Evolutionary conservation across 1,140 invertebrate genomes (phyloP), one percentile per base, ranked within the genome.

Genomic region (Patella vulgata): DNA sequence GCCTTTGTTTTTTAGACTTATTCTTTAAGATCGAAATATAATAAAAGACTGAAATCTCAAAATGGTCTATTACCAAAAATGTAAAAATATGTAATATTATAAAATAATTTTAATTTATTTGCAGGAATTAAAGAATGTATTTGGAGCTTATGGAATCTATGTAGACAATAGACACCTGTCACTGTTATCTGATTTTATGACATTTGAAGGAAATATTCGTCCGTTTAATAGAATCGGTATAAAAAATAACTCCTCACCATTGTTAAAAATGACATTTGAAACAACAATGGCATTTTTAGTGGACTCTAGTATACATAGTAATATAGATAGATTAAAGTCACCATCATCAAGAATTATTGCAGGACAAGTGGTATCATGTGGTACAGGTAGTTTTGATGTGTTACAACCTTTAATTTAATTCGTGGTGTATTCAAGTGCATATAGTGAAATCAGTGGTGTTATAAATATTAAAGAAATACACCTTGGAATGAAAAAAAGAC

Each of bases 221-320:
- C 93, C 96, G 0, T 90, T 99, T 80, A 99, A 92, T 83, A 87
- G 97, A 30, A 90, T 89, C 77, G 94, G 94, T 6, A 95, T 99
- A 88, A 90, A 92, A 70, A 89, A 89, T 25, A 93, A 90, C 40
- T 87, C 93, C 0, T 99, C 96, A 3, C 93, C 96, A 0, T 83
- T 99, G 2, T 97, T 99, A 80, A 96, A 98, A 85, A 99, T 99
- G 92, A 96, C 93, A 2, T 99, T 97, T 77, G 97, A 99, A 85
- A 95, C 95, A 1, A 93, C 95, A 1, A 85, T 94, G 25, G 88
- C 88, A 70, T 98, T 98, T 78, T 86, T 99, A 50, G 91, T 92
- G 73, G 90, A 89, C 59, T 92, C 97, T 0, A 89, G 91, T 12
- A 81, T 95, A 8, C 66, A 81, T 65, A 87, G 89, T 84, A 80